A percentile compares a stretch with the other conserved stretches of the same genome.
phyloP scores from a whole-genome alignment of 2,113 vertebrate genomes.

The Puffinus mauretanicus region DNA sequence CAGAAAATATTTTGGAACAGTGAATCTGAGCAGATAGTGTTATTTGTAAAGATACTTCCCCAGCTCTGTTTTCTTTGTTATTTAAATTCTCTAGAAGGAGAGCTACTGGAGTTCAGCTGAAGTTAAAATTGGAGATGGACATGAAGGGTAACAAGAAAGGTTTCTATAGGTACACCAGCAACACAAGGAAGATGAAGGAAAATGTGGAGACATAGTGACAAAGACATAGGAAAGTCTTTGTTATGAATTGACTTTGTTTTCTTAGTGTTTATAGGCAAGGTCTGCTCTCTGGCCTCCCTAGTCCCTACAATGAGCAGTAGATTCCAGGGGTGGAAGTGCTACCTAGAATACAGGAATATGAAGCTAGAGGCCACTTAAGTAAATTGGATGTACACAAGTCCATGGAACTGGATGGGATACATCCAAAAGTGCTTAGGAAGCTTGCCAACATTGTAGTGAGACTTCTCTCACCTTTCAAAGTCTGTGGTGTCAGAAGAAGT shows the following conservation, averaged over 20 bases:
- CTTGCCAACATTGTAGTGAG: not conserved
- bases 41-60: not conserved
- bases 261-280: rapidly evolving
- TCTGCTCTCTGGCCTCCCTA: not conserved
- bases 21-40: not conserved
- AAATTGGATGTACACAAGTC: not conserved
- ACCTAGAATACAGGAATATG: not conserved
- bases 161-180: not conserved
- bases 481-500: not conserved
- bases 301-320: not conserved
- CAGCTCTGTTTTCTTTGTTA: not conserved
- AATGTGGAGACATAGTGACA: not conserved
- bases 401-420: not conserved
- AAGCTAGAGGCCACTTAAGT: not conserved
- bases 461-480: not conserved
- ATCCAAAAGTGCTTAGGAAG: not conserved
- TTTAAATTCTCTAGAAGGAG: not conserved
- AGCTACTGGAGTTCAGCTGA: not conserved
- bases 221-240: not conserved
- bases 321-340: not conserved
- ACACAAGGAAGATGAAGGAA: not conserved
- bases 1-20: not conserved
- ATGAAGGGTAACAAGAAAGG: not conserved
- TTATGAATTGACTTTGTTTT: not conserved
- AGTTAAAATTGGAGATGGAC: not conserved